phyloP scores from a whole-genome alignment of 2,113 vertebrate genomes.

The Catagonus wagneri region DNA sequence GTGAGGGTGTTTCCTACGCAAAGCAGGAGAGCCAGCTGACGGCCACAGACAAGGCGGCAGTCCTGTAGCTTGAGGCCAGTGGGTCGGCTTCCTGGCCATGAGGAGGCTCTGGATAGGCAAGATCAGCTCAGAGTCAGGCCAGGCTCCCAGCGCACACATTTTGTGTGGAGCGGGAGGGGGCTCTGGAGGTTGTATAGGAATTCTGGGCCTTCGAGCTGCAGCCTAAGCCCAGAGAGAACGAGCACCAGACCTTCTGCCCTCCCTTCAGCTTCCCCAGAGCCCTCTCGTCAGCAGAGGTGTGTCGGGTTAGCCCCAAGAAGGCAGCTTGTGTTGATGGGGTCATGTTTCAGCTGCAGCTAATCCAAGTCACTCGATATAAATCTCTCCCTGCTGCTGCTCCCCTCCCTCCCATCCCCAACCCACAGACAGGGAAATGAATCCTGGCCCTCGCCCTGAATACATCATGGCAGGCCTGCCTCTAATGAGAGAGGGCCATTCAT shows the following conservation, averaged over 20 bases:
- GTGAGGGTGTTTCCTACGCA: background rate
- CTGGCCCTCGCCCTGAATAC: constrained; percentile 87
- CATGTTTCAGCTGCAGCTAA: constrained; percentile 88
- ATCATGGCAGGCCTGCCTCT: constrained; percentile 90
- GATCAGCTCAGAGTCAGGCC: background rate
- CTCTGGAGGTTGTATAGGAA: constrained; percentile 71
- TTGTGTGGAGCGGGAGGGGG: background rate
- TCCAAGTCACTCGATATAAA: constrained; percentile 90
- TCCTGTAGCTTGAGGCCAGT: background rate
- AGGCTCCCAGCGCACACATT: background rate
- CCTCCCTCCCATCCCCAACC: constrained; percentile 82
- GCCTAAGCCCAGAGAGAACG: constrained; percentile 58
- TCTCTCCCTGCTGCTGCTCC: constrained; percentile 78
- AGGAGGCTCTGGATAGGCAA: constrained; percentile 7
- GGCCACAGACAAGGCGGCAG: background rate
- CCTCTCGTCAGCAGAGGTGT: constrained; percentile 75
- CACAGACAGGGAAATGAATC: constrained; percentile 89
- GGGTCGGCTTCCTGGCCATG: background rate
- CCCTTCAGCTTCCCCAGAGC: constrained; percentile 77
- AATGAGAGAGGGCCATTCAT: constrained; percentile 92
- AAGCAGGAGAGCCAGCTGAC: constrained; percentile 15
- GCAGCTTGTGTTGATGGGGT: constrained; percentile 88
- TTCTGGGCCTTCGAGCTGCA: constrained; percentile 66
- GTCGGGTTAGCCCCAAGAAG: constrained; percentile 89
- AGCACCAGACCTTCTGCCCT: constrained; percentile 79